These are phyloP conservation scores for Strigops habroptila DNA, from an alignment of 2,113 vertebrate species.

Conservation along the genomic window DNA sequence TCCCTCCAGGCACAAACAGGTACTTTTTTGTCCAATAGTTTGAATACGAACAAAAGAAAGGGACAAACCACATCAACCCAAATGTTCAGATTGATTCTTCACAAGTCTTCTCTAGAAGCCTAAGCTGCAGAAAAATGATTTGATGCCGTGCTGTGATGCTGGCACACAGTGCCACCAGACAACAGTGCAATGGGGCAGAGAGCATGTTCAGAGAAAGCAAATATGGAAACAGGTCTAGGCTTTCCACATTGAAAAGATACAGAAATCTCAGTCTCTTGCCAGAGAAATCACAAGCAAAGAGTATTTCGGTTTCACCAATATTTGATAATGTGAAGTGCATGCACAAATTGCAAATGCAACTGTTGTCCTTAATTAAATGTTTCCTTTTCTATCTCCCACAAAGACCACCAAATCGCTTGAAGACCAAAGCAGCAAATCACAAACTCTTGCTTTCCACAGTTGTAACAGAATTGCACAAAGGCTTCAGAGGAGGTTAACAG, in stretches of 20 bases:
- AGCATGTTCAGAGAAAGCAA: not conserved
- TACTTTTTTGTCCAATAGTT: not conserved
- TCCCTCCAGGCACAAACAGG: not conserved
- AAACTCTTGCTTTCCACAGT: not conserved
- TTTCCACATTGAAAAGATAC: not conserved
- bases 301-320: not conserved
- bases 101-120: not conserved
- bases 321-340: too few relatives aligned
- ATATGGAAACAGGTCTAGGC: not conserved
- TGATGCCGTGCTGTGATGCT: not conserved
- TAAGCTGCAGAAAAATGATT: not conserved
- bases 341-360: not conserved
- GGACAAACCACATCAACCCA: not conserved
- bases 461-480: not conserved
- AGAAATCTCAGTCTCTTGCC: not conserved
- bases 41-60: not conserved
- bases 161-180: not conserved
- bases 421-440: not conserved
- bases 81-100: not conserved
- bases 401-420: not conserved
- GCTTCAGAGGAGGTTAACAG: not conserved
- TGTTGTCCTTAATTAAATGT: not conserved
- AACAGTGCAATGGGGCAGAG: not conserved
- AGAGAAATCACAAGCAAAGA: not conserved
- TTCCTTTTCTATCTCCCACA: not conserved